Base-by-base conservation (phyloP, 1,140 invertebrate genomes). In the Palaemon carinicauda region DNA sequence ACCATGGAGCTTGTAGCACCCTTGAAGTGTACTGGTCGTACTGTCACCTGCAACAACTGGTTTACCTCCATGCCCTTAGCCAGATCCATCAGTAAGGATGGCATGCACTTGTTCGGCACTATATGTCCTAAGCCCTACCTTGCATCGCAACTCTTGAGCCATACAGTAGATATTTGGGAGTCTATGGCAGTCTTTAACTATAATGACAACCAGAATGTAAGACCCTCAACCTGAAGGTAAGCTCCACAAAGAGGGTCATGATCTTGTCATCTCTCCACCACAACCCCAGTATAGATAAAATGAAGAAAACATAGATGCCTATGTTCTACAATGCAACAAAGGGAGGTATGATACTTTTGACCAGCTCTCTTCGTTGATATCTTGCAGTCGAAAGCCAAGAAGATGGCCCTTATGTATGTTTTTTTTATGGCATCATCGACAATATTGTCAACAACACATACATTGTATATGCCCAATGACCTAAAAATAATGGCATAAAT, bases 51-150 rank as follows among this genome's bases (percentile, higher is more conserved):
- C 12, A 33, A 80, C 33, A 80, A 80, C 79, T 80, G 79, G 31
- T 80, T 80, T 33, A 80, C 79, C n/a, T 80, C 54, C 53, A n/a
- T 80, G 29, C 54, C 27, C 29, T 21, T 80, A 56, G 79, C 29
- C 24, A 29, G 69, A 14, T 53, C 2, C 2, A 53, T 80, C 4
- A 1, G 24, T 27, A n/a, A 80, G 5, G n/a, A 12, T 5, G 54
- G 54, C 27, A 10, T 80, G 10, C 33, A 7, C n/a, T n/a, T n/a
- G n/a, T n/a, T n/a, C n/a, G n/a, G n/a, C n/a, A n/a, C n/a, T n/a
- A n/a, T n/a, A n/a, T 2, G 33, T 27, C 60, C 60, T 19, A 65
- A 80, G 56, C 24, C 79, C 27, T 29, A 56, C 10, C 29, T 31
- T 5, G 54, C 52, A 12, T 15, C 41, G 21, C 9, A 24, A 51